These are phyloP conservation scores for Plectrocnemia conspersa DNA, from an alignment of 1,140 invertebrate species.

Conservation along the genomic window DNA sequence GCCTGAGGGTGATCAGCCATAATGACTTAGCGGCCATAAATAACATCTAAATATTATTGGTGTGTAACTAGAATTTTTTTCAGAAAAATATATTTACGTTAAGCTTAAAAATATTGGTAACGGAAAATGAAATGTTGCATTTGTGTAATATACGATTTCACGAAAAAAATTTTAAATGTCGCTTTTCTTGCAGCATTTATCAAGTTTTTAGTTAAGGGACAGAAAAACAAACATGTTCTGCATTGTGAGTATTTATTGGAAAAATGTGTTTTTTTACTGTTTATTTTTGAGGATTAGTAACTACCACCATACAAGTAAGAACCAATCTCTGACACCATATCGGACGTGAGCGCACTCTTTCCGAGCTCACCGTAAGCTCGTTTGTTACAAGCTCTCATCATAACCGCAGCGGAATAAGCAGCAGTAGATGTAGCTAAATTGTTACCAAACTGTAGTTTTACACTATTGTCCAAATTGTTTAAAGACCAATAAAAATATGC, in stretches of 20 bases:
- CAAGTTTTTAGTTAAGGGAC: no score
- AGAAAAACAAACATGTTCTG: background rate
- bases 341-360: constrained; percentile 62
- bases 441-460: constrained; percentile 25
- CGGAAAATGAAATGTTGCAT: no score
- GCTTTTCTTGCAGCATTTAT: no score
- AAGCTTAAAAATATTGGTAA: no score
- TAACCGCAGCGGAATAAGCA: constrained; percentile 59
- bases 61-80: no score
- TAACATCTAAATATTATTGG: no score
- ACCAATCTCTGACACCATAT: constrained; percentile 54
- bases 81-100: no score
- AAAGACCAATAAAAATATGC: constrained; percentile 65
- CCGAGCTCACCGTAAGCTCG: constrained; percentile 57
- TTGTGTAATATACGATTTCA: no score
- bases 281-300: background rate
- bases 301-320: background rate
- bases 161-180: no score
- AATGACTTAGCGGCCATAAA: no score
- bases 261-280: background rate
- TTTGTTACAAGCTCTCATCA: constrained; percentile 61
- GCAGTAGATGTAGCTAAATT: constrained; percentile 55
- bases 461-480: constrained; percentile 20
- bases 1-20: no score
- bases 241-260: constrained; percentile 9